Base-by-base conservation (phyloP, 2,888 invertebrate species). In the Stictocephala bisonia region DNA sequence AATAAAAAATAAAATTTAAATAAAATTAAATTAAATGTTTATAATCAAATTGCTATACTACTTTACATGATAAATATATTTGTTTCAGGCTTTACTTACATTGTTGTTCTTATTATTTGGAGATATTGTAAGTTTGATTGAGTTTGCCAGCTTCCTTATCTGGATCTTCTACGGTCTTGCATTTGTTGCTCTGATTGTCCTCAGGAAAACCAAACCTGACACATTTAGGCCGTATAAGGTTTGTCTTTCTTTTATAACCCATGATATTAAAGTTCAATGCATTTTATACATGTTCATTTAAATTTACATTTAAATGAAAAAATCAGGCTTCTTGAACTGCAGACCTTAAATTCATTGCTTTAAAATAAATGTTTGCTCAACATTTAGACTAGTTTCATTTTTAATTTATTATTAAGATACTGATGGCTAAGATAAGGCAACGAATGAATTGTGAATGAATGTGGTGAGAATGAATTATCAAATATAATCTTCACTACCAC, bases 121-220 rank as follows among this genome's bases (percentile, higher is more conserved):
- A 71, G 89, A 93, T 83, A 93, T 95, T 73, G 86, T 87, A 60
- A 88, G 89, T 1, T 86, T 95, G 13, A 95, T 95, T 77, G 92
- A 94, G 80, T 93, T 95, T 82, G 93, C 93, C 50, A 94, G 93
- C 82, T 95, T 95, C 86, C 88, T 94, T 76, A 91, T 93, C 22
- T 95, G 95, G 95, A 88, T 94, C 75, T 94, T 94, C 84, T 95
- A 95, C 82, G 95, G 94, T 0, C 83, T 90, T 0, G 93, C 94
- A 0, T 93, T 95, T 91, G 87, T 92, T 0, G 90, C 94, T 0
- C 85, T 95, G 18, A 83, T 95, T 35, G 88, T 93, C 0, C 85
- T 95, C 80, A 84, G 95, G 56, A 89, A 83, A 79, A 93, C 92
- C 0, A 90, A 89, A 81, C 88, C 90, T 3, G 83, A 91, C 74